Conservation (phyloP, 1,140 invertebrate species). For the Lycorma delicatula region DNA sequence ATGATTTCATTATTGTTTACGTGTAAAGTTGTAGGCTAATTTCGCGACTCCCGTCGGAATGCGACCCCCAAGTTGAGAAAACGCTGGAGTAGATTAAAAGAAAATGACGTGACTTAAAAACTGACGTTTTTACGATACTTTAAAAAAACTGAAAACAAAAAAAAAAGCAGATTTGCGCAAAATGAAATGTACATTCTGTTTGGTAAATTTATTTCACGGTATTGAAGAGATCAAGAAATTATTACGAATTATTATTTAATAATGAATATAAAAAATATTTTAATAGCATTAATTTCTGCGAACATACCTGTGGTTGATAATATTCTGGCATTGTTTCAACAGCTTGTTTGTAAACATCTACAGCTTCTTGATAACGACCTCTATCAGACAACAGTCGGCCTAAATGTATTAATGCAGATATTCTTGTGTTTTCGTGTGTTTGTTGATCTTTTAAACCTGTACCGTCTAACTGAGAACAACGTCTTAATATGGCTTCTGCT, state of each 20-base stretch:
- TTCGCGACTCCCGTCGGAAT: too few relatives aligned
- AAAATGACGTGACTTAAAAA: too few relatives aligned
- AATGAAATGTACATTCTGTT: too few relatives aligned
- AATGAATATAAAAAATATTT: not conserved
- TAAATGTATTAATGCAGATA: constrained; percentile 84
- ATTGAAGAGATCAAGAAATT: not conserved
- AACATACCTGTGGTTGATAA: constrained; percentile 67
- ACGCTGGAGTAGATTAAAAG: too few relatives aligned
- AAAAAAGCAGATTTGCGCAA: too few relatives aligned
- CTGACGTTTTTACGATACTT: too few relatives aligned
- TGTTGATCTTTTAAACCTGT: constrained; percentile 78
- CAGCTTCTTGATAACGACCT: constrained; percentile 69
- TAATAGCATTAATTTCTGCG: not conserved
- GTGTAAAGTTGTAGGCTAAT: too few relatives aligned
- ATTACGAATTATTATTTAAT: not conserved
- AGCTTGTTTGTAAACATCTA: constrained; percentile 78
- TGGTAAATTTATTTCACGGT: too few relatives aligned
- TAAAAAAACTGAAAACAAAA: too few relatives aligned
- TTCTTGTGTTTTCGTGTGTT: constrained; percentile 79
- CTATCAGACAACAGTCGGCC: constrained; percentile 83
- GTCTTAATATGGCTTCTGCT: constrained; percentile 69
- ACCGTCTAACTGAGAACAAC: constrained; percentile 75
- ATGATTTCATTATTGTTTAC: too few relatives aligned
- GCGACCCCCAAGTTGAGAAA: too few relatives aligned
- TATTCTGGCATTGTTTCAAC: constrained; percentile 68